Evolutionary conservation across 2,797 vertebrate genomes (phyloP).

Genomic region (Gorsachius magnificus): DNA sequence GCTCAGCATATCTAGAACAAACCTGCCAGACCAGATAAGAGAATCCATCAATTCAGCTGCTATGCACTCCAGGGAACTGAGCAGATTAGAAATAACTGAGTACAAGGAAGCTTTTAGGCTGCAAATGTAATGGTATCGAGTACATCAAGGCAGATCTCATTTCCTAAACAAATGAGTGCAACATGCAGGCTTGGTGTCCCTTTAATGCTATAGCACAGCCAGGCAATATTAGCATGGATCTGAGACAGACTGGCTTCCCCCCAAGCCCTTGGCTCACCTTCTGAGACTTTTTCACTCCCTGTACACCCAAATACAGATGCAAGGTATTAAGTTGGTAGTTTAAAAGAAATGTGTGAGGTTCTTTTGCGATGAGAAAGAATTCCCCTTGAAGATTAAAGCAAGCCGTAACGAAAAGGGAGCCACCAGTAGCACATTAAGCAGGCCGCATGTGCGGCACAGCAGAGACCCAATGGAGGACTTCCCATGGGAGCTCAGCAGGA

Average conservation of each 20-base stretch:
- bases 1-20: constrained; percentile 36
- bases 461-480: background rate
- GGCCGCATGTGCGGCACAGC: background rate
- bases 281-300: constrained; percentile 7
- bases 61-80: constrained; percentile 34
- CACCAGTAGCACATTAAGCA: background rate
- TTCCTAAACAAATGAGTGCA: constrained; percentile 62
- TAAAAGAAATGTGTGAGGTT: background rate
- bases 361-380: background rate
- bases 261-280: constrained; percentile 48
- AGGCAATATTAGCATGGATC: constrained; percentile 12
- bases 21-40: constrained; percentile 57
- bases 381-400: background rate
- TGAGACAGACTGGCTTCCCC: constrained; percentile 37
- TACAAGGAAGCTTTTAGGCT: constrained; percentile 66
- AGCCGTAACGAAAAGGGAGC: background rate
- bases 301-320: constrained; percentile 10
- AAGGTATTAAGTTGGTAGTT: constrained; percentile 1
- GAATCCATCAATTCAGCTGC: constrained; percentile 45
- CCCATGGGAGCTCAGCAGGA: background rate
- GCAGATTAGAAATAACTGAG: constrained; percentile 55
- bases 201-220: constrained; percentile 14
- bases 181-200: constrained; percentile 12
- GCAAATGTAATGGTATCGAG: constrained; percentile 44
- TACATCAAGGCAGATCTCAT: constrained; percentile 62